Evolutionary conservation across 2,113 vertebrate genomes (phyloP).

Genomic region (Lathamus discolor): DNA sequence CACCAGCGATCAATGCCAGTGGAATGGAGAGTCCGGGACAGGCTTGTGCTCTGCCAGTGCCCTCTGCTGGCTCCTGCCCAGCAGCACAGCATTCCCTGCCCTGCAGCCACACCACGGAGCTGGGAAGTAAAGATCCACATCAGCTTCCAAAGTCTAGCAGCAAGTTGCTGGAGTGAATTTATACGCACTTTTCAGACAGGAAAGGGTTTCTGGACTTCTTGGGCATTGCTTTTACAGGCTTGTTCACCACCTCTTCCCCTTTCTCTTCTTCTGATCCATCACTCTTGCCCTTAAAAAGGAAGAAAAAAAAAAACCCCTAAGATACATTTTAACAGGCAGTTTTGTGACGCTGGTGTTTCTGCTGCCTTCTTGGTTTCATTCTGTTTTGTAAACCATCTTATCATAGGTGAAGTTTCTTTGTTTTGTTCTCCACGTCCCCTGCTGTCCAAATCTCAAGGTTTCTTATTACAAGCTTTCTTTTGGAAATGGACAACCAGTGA

Average conservation of each 20-base stretch:
- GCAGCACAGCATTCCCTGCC: not conserved
- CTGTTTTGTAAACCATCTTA: not conserved
- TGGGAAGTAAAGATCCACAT: accelerated
- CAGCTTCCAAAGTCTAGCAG: too few relatives aligned
- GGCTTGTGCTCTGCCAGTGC: not conserved
- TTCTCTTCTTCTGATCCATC: slow-evolving; percentile 35
- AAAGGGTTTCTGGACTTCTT: slow-evolving; percentile 85
- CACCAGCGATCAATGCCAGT: accelerated
- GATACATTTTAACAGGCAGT: not conserved
- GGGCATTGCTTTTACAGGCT: slow-evolving; percentile 71
- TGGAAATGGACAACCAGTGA: not conserved
- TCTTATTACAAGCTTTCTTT: not conserved
- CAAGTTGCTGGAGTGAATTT: not conserved
- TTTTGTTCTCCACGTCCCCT: not conserved
- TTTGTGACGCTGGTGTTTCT: not conserved
- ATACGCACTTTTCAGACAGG: slow-evolving; percentile 85
- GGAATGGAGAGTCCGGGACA: accelerated
- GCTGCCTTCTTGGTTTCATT: not conserved
- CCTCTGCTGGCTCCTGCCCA: not conserved
- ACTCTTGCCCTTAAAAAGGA: slow-evolving; percentile 21
- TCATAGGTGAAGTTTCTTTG: not conserved
- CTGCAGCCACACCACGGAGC: accelerated
- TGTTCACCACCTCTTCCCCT: slow-evolving; percentile 30
- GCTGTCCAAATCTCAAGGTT: not conserved
- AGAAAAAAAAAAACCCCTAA: not conserved